Base-by-base conservation (phyloP, 2,888 invertebrate genomes). In the Brenthis ino region DNA sequence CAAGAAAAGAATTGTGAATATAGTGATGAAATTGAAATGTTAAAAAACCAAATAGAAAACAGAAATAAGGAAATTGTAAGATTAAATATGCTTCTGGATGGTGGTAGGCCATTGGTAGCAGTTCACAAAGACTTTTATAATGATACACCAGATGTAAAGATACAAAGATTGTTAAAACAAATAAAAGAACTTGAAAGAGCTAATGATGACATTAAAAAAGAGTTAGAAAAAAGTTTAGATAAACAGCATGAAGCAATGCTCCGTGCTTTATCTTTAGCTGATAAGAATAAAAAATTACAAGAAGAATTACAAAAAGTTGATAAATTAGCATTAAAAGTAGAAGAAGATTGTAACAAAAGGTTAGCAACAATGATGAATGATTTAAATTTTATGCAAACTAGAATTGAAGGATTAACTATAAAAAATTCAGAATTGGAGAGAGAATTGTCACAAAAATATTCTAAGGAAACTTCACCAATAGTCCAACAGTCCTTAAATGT, bases 211-310 rank as follows among this genome's bases (percentile, higher is more conserved):
- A 89, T 93, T 55, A 90, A 87, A 73, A 89, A 84, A 76, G 88
- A 93, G 76, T 73, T 89, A 57, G 94, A 86, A 86, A 95, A 93
- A 75, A 91, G 95, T 24, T 82, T 96, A 69, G 91, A 93, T 65
- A 95, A 95, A 78, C 96, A 96, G 79, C 97, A 97, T 84, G 96
- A 97, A 82, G 97, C 97, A 5, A 97, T 97, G 96, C 91, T 95
- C 57, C 90, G 95, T 75, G 96, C 97, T 6, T 86, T 97, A 56
- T 93, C 93, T 78, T 91, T 96, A 65, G 96, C 96, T n/a, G 96
- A 96, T 75, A 94, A 95, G 76, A 97, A 96, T 79, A 95, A 95
- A 80, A 89, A 89, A 68, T 83, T 97, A 64, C 95, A 96, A 84
- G 94, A 95, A 69, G 96, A 96, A 83, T 80, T 97, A 73, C 93